These are phyloP conservation scores for Abscondita cerata DNA, from an alignment of 2,888 invertebrate species.

Conservation along the genomic window DNA sequence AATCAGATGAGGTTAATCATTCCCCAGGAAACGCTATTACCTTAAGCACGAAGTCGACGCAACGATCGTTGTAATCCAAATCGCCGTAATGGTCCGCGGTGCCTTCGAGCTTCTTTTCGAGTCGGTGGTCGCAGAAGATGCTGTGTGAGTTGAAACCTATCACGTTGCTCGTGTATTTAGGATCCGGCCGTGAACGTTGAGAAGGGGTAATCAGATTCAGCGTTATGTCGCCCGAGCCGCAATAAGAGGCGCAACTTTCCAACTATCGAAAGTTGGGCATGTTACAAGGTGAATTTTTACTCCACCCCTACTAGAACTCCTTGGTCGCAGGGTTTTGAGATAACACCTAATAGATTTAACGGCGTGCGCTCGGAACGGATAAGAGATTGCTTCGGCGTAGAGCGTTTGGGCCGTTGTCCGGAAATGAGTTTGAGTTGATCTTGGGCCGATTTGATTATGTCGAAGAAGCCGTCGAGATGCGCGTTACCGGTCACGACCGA, in stretches of 20 bases:
- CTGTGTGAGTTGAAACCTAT: slow-evolving; percentile 68
- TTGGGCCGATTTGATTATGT: slow-evolving; percentile 47
- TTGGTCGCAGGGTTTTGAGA: slow-evolving; percentile 67
- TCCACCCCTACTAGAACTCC: slow-evolving; percentile 64
- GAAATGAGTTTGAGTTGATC: slow-evolving; percentile 51
- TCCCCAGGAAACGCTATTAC: no score
- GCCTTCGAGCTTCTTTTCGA: slow-evolving; percentile 67
- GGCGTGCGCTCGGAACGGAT: slow-evolving; percentile 80
- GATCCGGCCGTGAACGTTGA: slow-evolving; percentile 61
- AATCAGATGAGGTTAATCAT: no score
- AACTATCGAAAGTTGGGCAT: no score
- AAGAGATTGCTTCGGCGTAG: slow-evolving; percentile 67
- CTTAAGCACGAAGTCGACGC: slow-evolving; percentile 69
- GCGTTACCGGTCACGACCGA: slow-evolving; percentile 42
- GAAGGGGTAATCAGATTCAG: slow-evolving; percentile 69
- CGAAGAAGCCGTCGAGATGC: slow-evolving; percentile 47
- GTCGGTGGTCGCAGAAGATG: slow-evolving; percentile 70
- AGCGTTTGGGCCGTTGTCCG: slow-evolving; percentile 57
- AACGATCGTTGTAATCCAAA: slow-evolving; percentile 67
- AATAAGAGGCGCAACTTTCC: no score
- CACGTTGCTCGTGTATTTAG: slow-evolving; percentile 64
- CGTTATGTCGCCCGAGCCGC: slow-evolving; percentile 65
- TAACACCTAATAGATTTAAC: slow-evolving; percentile 75
- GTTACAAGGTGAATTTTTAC: no score
- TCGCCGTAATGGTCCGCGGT: slow-evolving; percentile 64